These are phyloP conservation scores for Perca fluviatilis DNA, from an alignment of 2,113 vertebrate genomes.

Conservation along the genomic window DNA sequence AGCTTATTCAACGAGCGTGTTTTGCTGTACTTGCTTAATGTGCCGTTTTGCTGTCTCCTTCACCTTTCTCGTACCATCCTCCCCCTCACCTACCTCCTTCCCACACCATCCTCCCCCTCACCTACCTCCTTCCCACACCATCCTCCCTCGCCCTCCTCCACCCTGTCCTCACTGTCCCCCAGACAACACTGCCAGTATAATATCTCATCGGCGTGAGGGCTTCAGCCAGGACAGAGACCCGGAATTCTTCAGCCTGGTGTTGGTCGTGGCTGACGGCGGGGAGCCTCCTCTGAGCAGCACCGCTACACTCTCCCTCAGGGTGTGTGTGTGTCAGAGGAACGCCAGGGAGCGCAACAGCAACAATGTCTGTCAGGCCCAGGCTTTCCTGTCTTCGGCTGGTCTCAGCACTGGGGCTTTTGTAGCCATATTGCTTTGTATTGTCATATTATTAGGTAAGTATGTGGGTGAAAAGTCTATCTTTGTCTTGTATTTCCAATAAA, in stretches of 20 bases:
- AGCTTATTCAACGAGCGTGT: too few relatives aligned
- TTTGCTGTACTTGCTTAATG: too few relatives aligned
- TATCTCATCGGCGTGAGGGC: conserved; percentile 84
- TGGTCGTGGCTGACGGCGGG: conserved; percentile 91
- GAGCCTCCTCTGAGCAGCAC: conserved; percentile 93
- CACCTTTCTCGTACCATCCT: too few relatives aligned
- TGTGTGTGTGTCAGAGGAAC: conserved; percentile 89
- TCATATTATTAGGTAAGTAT: conserved; percentile 92
- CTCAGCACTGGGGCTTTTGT: conserved; percentile 94
- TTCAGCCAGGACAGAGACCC: conserved; percentile 87
- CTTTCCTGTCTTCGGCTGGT: conserved; percentile 92
- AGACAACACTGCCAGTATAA: conserved; percentile 93
- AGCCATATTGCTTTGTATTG: conserved; percentile 92
- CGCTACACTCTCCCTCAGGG: conserved; percentile 89
- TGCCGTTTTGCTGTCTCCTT: not conserved
- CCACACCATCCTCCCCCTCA: too few relatives aligned
- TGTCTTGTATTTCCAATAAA: not conserved
- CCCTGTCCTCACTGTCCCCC: not conserved
- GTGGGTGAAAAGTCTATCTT: not conserved
- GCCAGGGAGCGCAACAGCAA: conserved; percentile 73
- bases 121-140: too few relatives aligned
- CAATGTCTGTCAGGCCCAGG: conserved; percentile 88
- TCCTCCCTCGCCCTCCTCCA: not conserved
- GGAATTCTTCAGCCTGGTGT: conserved; percentile 88
- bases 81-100: too few relatives aligned